Percentiles rank a stretch among this genome's conserved stretches.
Evolutionary conservation across 2,113 vertebrate genomes (phyloP).

Genomic region (Eublepharis macularius): DNA sequence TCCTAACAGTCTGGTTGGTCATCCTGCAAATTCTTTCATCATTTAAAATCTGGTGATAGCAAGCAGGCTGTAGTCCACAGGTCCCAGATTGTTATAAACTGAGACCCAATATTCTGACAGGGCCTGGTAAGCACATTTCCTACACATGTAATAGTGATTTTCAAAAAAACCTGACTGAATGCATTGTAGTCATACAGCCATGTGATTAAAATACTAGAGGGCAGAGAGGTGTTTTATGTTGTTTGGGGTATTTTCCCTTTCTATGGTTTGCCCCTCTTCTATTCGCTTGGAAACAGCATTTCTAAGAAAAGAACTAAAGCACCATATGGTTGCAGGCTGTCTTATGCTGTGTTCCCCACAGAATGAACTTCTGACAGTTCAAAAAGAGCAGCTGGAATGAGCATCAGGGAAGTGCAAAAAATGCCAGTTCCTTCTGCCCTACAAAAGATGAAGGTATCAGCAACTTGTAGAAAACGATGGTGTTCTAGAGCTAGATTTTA

Average conservation of each 20-base stretch:
- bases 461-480: not conserved
- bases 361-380: not conserved
- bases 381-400: not conserved
- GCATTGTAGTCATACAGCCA: not conserved
- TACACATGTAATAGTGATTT: not conserved
- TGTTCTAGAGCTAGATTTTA: not conserved
- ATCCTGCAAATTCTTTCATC: not conserved
- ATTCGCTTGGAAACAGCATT: not conserved
- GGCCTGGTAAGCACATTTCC: not conserved
- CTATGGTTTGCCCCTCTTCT: not conserved
- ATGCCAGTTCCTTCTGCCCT: not conserved
- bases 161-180: not conserved
- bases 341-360: not conserved
- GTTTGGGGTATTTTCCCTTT: not conserved
- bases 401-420: not conserved
- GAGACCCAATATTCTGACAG: not conserved
- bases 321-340: not conserved
- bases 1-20: not conserved
- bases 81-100: not conserved
- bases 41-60: not conserved
- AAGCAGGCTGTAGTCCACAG: not conserved
- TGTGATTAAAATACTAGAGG: not conserved
- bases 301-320: not conserved
- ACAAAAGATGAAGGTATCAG: not conserved
- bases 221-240: not conserved